Conservation (phyloP, 2,113 vertebrate species). For the Helogale parvula region DNA sequence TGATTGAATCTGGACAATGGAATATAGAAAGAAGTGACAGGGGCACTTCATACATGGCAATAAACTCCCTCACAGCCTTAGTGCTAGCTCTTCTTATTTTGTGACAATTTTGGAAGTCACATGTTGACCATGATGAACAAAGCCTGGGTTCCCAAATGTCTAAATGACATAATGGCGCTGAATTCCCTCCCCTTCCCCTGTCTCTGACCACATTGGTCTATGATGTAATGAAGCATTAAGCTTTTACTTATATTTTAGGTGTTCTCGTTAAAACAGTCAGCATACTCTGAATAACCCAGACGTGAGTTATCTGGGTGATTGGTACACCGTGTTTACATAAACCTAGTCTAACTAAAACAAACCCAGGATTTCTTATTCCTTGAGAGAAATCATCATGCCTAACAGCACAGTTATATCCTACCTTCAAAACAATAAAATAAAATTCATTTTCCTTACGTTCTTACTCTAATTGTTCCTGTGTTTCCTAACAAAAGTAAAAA, state of each 20-base stretch:
- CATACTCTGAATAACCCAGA: neutral
- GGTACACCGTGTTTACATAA: neutral
- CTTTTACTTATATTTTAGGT: neutral
- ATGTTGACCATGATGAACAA: neutral
- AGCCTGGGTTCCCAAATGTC: neutral
- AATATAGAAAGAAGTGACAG: neutral
- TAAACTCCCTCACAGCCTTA: neutral
- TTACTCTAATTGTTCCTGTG: neutral
- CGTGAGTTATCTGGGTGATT: neutral
- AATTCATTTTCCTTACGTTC: neutral
- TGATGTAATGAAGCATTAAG: neutral
- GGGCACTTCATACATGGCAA: neutral
- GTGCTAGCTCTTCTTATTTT: neutral
- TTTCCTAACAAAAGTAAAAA: neutral
- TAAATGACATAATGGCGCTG: neutral
- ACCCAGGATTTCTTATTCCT: neutral
- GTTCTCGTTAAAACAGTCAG: neutral
- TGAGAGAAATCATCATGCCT: neutral
- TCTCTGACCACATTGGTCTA: neutral
- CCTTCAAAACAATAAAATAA: neutral
- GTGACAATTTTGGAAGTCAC: neutral
- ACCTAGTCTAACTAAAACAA: neutral
- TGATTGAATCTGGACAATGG: neutral
- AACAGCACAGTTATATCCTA: neutral
- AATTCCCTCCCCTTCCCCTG: neutral